phyloP scores from a whole-genome alignment of 2,797 vertebrate genomes.

The Poecilia gillii region DNA sequence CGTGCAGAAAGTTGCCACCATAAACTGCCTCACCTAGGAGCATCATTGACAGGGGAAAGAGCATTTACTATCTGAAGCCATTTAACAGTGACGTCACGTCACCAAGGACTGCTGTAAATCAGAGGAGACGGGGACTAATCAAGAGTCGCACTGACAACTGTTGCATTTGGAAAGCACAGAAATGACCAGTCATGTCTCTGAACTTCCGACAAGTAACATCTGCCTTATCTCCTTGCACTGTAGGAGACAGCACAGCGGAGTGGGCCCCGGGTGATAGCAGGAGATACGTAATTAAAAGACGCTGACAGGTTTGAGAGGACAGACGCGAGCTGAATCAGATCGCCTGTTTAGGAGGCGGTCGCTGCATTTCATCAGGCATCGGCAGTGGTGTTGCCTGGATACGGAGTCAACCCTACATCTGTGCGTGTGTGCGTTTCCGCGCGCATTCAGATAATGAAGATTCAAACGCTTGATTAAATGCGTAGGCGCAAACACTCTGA shows the following conservation, averaged over 20 bases:
- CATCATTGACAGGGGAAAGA: conserved; percentile 43
- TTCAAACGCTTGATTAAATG: conserved; percentile 17
- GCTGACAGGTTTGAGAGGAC: conserved; percentile 41
- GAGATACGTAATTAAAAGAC: conserved; percentile 54
- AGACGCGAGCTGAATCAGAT: conserved; percentile 47
- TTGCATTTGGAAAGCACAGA: conserved; percentile 12
- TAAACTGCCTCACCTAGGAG: conserved; percentile 35
- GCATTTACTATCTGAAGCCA: conserved; percentile 54
- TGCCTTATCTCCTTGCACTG: background rate
- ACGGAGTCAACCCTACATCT: conserved; percentile 55
- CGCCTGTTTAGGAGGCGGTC: conserved; percentile 39
- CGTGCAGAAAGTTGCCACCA: conserved; percentile 34
- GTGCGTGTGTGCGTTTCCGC: conserved; percentile 11
- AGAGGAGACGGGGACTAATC: background rate
- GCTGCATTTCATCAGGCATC: conserved; percentile 64
- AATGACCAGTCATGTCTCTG: conserved; percentile 9
- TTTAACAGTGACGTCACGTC: conserved; percentile 48
- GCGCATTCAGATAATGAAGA: conserved; percentile 25
- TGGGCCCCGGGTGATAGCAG: conserved; percentile 9
- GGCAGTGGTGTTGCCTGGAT: conserved; percentile 77
- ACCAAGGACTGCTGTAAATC: conserved; percentile 30
- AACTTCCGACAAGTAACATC: conserved; percentile 29
- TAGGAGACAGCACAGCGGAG: background rate
- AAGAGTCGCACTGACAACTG: conserved; percentile 12
- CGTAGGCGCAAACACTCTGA: conserved; percentile 16